A percentile compares a stretch with the other conserved stretches of the same genome.
Evolutionary conservation across 2,797 vertebrate species (phyloP).

Genomic region (Ceryle rudis): DNA sequence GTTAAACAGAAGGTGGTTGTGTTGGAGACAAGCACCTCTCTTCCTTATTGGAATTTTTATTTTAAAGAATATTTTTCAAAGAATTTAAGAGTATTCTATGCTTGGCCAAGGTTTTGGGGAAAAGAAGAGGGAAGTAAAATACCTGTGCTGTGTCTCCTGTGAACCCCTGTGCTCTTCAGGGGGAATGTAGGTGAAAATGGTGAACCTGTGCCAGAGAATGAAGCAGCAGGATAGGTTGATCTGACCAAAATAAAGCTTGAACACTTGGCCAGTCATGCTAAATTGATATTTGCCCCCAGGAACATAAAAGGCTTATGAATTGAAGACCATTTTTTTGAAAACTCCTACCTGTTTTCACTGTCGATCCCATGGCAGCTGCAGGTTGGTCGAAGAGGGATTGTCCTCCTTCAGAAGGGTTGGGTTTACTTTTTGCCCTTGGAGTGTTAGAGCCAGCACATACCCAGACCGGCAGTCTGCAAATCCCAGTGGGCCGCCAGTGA

Average conservation of each 20-base stretch:
- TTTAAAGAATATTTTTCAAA: neutral
- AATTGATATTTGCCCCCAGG: neutral
- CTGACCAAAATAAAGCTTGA: neutral
- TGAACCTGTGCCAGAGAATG: neutral
- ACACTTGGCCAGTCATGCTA: neutral
- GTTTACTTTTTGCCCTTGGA: neutral
- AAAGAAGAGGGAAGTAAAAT: neutral
- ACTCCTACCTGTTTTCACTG: neutral
- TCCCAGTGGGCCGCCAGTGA: neutral
- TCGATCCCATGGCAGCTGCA: neutral
- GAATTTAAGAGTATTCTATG: neutral
- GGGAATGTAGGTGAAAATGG: neutral
- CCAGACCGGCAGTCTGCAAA: neutral
- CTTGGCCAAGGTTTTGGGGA: neutral
- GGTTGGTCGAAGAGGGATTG: neutral
- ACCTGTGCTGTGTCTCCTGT: neutral
- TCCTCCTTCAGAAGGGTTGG: neutral
- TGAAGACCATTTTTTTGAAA: rapidly evolving
- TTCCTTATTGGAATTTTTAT: neutral
- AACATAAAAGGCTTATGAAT: neutral
- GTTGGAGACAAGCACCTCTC: neutral
- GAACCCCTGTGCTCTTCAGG: neutral
- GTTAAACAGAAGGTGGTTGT: neutral
- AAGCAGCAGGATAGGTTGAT: neutral
- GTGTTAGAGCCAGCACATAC: neutral